Evolutionary conservation across 2,113 vertebrate genomes (phyloP).

Genomic region (Cynocephalus volans): DNA sequence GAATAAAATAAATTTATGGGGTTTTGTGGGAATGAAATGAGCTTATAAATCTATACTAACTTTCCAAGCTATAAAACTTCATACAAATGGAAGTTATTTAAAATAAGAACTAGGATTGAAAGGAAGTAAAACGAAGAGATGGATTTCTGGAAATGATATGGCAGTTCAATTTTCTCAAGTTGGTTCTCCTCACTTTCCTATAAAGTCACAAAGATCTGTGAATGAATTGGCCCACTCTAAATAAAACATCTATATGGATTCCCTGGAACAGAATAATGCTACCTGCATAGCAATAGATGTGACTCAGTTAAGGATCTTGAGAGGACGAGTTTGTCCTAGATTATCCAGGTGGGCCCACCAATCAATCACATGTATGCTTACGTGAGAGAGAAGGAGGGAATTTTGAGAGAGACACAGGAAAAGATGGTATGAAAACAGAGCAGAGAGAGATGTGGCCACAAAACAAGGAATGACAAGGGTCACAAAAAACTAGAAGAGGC

Average conservation of each 20-base stretch:
- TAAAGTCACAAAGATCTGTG: neutral
- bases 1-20: neutral
- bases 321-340: neutral
- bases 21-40: conserved; percentile 30
- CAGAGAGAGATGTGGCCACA: neutral
- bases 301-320: neutral
- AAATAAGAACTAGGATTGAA: neutral
- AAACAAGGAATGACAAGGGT: neutral
- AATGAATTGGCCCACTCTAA: neutral
- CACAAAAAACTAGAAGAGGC: neutral
- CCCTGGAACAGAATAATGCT: neutral
- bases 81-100: conserved; percentile 7
- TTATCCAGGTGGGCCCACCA: neutral
- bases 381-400: neutral
- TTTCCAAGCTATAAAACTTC: neutral
- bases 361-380: neutral
- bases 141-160: neutral
- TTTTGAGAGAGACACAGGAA: neutral
- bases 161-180: neutral
- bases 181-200: neutral
- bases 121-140: neutral
- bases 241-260: neutral
- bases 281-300: neutral
- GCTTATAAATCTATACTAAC: conserved; percentile 13
- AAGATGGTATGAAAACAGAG: neutral